These are phyloP conservation scores for Motacilla alba DNA, from an alignment of 2,113 vertebrate genomes.

Conservation along the genomic window DNA sequence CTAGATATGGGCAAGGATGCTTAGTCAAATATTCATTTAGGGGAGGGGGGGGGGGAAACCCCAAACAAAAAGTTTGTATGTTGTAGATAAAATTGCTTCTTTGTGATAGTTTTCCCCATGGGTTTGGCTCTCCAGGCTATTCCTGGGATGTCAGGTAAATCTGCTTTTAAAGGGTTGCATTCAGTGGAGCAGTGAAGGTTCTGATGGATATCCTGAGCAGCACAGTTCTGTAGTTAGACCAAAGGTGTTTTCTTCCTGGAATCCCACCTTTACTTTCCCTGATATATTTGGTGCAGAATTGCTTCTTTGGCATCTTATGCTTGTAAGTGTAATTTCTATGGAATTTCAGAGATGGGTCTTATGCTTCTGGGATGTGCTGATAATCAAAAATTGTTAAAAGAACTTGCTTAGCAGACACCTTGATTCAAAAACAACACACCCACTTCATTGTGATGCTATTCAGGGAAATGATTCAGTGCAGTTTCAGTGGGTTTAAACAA, in stretches of 20 bases:
- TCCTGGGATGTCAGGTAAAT: neutral
- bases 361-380: neutral
- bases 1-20: neutral
- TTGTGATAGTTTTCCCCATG: neutral
- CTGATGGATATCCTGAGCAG: neutral
- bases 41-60: fast-evolving
- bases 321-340: neutral
- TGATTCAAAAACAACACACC: slow-evolving; percentile 44
- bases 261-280: neutral
- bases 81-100: neutral
- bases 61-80: neutral
- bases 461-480: slow-evolving; percentile 62
- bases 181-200: neutral
- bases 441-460: slow-evolving; percentile 55
- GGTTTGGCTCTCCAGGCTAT: neutral
- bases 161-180: neutral
- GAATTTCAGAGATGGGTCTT: neutral
- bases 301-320: neutral
- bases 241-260: neutral
- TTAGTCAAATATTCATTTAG: neutral
- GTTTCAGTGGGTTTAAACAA: slow-evolving; percentile 65
- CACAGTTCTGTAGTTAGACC: neutral
- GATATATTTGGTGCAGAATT: neutral
- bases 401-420: slow-evolving; percentile 42
- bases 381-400: slow-evolving; percentile 3